These are phyloP conservation scores for Drosophila longiperda DNA, from an alignment of 2,888 invertebrate genomes.

Conservation along the genomic window DNA sequence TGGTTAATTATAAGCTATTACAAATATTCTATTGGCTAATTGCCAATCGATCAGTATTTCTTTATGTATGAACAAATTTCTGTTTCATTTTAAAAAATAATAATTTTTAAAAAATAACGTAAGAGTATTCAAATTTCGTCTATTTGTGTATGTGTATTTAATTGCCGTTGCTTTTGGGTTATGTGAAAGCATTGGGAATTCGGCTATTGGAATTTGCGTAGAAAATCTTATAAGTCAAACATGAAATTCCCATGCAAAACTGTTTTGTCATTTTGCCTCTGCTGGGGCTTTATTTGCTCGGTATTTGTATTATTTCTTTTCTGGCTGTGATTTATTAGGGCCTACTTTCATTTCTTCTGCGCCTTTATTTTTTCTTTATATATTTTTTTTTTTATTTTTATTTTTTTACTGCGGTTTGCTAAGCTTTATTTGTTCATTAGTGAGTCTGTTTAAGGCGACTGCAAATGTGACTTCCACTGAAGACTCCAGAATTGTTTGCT, in stretches of 20 bases:
- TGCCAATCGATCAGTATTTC: background rate
- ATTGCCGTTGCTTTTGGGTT: background rate
- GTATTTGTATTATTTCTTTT: conserved; percentile 71
- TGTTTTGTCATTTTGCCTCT: conserved; percentile 69
- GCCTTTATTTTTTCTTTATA: conserved; percentile 6
- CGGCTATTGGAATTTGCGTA: conserved; percentile 62
- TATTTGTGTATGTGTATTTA: background rate
- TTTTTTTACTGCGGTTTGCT: conserved; percentile 42
- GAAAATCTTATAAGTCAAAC: conserved; percentile 79
- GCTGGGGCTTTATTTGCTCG: conserved; percentile 42
- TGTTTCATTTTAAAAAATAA: background rate
- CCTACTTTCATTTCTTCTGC: conserved; percentile 32
- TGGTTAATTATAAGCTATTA: too few relatives aligned
- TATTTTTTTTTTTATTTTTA: conserved; percentile 8
- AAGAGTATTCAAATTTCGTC: conserved; percentile 39
- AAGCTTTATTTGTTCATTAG: conserved; percentile 79
- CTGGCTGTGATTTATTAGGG: conserved; percentile 72
- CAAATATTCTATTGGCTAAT: too few relatives aligned
- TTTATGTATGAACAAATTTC: background rate
- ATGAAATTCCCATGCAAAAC: conserved; percentile 67
- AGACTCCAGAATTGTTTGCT: background rate
- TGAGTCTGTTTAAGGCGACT: conserved; percentile 45
- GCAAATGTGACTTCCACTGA: background rate
- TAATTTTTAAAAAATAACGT: background rate
- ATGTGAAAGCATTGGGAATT: conserved; percentile 31